Percentiles rank a stretch among this genome's conserved stretches.
phyloP scores from a whole-genome alignment of 2,888 invertebrate species.

The Chrysolina americana region DNA sequence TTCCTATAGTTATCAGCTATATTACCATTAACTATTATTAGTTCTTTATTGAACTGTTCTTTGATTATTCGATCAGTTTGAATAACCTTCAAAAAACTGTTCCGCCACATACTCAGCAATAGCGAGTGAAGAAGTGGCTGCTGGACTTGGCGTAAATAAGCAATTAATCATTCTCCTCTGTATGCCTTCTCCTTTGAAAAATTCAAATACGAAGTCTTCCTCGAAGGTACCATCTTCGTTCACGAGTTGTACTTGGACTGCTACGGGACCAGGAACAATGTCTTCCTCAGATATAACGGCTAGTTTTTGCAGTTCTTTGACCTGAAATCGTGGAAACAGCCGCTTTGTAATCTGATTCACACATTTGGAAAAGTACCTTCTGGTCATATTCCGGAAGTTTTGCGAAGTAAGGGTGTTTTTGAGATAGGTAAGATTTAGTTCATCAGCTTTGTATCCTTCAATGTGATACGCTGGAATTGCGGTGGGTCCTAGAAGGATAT shows the following conservation, averaged over 20 bases:
- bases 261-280: constrained; percentile 79
- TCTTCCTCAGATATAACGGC: constrained; percentile 36
- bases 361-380: constrained; percentile 84
- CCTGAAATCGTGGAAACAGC: constrained; percentile 74
- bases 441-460: constrained; percentile 84
- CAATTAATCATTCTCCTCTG: constrained; percentile 88
- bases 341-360: constrained; percentile 85
- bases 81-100: constrained; percentile 40
- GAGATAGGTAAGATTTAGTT: constrained; percentile 77
- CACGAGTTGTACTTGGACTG: constrained; percentile 95
- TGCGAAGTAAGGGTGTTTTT: constrained; percentile 78
- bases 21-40: too few species aligned
- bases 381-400: constrained; percentile 85
- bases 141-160: constrained; percentile 96
- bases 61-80: background rate
- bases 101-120: constrained; percentile 86
- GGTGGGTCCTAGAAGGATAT: constrained; percentile 93
- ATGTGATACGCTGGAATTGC: constrained; percentile 92
- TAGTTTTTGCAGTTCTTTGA: constrained; percentile 63
- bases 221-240: constrained; percentile 86
- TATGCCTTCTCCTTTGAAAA: constrained; percentile 76
- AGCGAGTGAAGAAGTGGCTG: constrained; percentile 94
- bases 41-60: too few species aligned
- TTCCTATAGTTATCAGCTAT: too few species aligned
- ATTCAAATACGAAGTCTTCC: constrained; percentile 96